phyloP scores from a whole-genome alignment of 2,888 invertebrate species.

The Caenorhabditis plicata region DNA sequence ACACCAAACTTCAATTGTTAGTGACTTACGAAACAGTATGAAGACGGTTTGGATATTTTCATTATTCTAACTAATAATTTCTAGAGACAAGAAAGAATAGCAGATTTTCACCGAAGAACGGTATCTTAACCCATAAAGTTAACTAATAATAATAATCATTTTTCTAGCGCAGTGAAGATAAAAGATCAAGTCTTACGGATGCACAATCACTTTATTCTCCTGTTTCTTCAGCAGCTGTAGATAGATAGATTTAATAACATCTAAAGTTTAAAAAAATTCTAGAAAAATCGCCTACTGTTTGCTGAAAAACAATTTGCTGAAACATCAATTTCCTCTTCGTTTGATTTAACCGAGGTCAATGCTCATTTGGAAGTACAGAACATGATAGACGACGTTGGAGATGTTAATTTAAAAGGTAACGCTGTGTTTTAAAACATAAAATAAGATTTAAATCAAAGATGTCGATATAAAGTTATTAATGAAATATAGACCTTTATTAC shows the following conservation, averaged over 20 bases:
- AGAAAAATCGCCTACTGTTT: slow-evolving; percentile 25
- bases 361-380: slow-evolving; percentile 23
- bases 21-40: too few species aligned
- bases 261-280: not conserved
- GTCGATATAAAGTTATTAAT: slow-evolving; percentile 38
- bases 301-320: slow-evolving; percentile 24
- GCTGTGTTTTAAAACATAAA: not conserved
- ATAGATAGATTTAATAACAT: not conserved
- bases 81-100: slow-evolving; percentile 4
- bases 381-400: slow-evolving; percentile 21
- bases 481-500: slow-evolving; percentile 50
- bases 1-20: slow-evolving; percentile 25
- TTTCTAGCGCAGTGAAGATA: slow-evolving; percentile 24
- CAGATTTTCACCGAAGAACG: slow-evolving; percentile 16
- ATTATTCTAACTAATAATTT: not conserved
- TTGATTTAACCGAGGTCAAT: slow-evolving; percentile 21
- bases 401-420: slow-evolving; percentile 15
- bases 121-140: not conserved
- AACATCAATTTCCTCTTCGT: slow-evolving; percentile 20
- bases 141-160: not conserved
- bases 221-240: slow-evolving; percentile 18
- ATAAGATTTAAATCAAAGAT: slow-evolving; percentile 11
- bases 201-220: slow-evolving; percentile 6
- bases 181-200: slow-evolving; percentile 15
- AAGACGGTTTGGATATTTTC: too few species aligned